These are phyloP conservation scores for Varanus salvator DNA, from an alignment of 2,113 vertebrate genomes.

Conservation along the genomic window DNA sequence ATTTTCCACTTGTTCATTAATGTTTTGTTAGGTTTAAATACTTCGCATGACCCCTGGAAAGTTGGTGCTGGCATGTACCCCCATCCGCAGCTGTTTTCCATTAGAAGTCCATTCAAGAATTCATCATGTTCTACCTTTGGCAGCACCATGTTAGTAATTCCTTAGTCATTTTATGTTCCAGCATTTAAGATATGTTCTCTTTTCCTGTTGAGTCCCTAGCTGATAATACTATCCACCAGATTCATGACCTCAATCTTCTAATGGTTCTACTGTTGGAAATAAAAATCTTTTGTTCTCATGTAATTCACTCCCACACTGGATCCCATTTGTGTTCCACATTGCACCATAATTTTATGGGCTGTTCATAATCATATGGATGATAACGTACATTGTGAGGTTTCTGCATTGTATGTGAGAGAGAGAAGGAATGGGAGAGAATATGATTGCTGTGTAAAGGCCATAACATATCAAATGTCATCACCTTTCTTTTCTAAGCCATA, in stretches of 20 bases:
- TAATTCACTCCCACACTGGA: not conserved
- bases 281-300: not conserved
- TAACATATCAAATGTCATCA: not conserved
- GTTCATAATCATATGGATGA: not conserved
- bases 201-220: not conserved
- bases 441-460: not conserved
- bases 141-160: too few relatives aligned
- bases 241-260: not conserved
- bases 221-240: not conserved
- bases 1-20: too few relatives aligned
- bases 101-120: not conserved
- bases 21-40: too few relatives aligned
- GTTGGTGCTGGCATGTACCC: not conserved
- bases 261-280: not conserved
- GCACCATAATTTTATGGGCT: not conserved
- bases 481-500: not conserved
- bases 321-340: not conserved
- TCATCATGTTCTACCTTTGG: not conserved
- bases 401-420: not conserved
- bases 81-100: not conserved
- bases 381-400: not conserved
- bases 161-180: not conserved
- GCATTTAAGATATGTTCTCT: not conserved
- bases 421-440: not conserved
- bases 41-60: not conserved